Base-by-base conservation (phyloP, 2,113 vertebrate species). In the Diphyllodes magnificus region DNA sequence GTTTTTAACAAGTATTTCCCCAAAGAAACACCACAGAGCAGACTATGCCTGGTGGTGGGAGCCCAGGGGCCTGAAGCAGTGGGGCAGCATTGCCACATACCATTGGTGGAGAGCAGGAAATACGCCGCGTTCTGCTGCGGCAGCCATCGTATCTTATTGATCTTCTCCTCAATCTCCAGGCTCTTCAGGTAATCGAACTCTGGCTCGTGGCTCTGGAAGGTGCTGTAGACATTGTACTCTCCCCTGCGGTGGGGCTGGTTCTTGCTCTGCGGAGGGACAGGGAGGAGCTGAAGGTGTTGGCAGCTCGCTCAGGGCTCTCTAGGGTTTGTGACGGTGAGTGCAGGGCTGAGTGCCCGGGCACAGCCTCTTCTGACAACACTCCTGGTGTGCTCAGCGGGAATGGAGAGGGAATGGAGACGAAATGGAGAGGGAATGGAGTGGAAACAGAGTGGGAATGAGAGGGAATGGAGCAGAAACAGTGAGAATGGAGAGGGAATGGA, bases 101-200 rank as follows among this genome's bases (percentile, higher is more conserved):
- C 99, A 4, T 99, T 99, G 94, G 99, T 99, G 96, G 99, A 99
- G 87, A 99, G 98, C 80, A 99, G 98, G 93, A 99, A 99, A 96
- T 99, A 99, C n/a, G 99, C 99, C 19, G 99, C 99, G 4, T 99
- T 99, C 96, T 99, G 99, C 97, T 99, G 99, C 4, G 99, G 99
- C 79, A 99, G 98, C 99, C 99, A 99, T 98, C 99, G 98, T 61
- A 99, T 99, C 98, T 99, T 99, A 92, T 99, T 99, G 98, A 99
- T 99, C 98, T 99, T 99, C 98, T 99, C 99, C 97, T 99, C 99
- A 5, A 99, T 99, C 97, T 99, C 99, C 97, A 99, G 96, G 91
- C 99, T 99, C 98, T 99, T 99, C 98, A 99, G 98, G 98, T 99
- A 99, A 98, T 99, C 99, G 96, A 99, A 99, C 98, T 99, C 99